Evolutionary conservation across 92 coral and sea anemone species (phyloP).

Genomic region (Umimayanthus kanabou): DNA sequence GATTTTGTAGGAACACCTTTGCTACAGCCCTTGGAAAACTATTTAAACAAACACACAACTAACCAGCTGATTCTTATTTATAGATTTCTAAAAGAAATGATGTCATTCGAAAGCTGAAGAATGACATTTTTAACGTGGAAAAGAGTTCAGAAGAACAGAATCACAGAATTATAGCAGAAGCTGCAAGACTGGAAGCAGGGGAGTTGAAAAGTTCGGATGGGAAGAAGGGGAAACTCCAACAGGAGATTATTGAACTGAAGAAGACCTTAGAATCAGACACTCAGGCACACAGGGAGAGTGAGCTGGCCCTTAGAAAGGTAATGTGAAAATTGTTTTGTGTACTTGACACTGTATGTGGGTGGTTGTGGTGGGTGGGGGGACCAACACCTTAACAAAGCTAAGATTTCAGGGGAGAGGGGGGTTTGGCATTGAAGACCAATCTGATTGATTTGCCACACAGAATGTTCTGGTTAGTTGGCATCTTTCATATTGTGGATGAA

Average conservation of each 20-base stretch:
- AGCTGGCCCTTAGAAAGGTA: slow-evolving; percentile 91
- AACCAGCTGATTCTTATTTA: neutral
- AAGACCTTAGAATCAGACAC: slow-evolving; percentile 81
- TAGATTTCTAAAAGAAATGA: slow-evolving; percentile 96
- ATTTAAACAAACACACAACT: neutral
- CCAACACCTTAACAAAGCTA: neutral
- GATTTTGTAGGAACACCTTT: too few species aligned
- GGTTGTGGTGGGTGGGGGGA: too few species aligned
- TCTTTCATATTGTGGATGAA: too few species aligned
- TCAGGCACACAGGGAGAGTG: slow-evolving; percentile 82
- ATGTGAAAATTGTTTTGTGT: neutral
- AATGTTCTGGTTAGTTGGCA: too few species aligned
- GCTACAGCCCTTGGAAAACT: too few species aligned
- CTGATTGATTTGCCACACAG: too few species aligned
- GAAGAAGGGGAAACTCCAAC: slow-evolving; percentile 80
- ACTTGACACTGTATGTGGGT: neutral
- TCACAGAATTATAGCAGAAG: slow-evolving; percentile 81
- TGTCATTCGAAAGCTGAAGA: slow-evolving; percentile 83
- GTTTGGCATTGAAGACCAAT: neutral
- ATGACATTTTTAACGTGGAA: slow-evolving; percentile 82
- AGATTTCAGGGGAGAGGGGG: too few species aligned
- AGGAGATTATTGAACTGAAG: slow-evolving; percentile 84
- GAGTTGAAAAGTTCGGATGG: slow-evolving; percentile 93
- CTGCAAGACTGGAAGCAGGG: slow-evolving; percentile 85
- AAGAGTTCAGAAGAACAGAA: slow-evolving; percentile 82